phyloP scores from a whole-genome alignment of 2,113 vertebrate species.

The Gila orcuttii region DNA sequence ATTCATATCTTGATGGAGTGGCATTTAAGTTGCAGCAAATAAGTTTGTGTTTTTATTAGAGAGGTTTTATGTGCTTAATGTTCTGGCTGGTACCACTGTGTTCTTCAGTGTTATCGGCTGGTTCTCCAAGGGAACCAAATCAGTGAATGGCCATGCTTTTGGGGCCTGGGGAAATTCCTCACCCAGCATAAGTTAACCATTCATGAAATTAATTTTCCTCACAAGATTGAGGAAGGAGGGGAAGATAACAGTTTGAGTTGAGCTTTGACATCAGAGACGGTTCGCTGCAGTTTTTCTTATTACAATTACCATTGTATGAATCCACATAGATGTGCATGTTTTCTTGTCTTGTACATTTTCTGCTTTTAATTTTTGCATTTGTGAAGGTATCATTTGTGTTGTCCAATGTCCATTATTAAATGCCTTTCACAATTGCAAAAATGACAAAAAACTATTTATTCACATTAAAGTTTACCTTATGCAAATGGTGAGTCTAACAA shows the following conservation, averaged over 20 bases:
- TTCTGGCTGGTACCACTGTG: slow-evolving; percentile 56
- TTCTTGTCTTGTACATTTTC: background rate
- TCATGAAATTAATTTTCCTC: slow-evolving; percentile 73
- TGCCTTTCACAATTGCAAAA: slow-evolving; percentile 6
- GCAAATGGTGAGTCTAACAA: slow-evolving; percentile 6
- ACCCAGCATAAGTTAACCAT: slow-evolving; percentile 56
- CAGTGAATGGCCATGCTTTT: slow-evolving; percentile 34
- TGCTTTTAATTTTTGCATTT: background rate
- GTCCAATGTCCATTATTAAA: background rate
- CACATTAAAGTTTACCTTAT: background rate
- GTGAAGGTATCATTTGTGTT: slow-evolving; percentile 1
- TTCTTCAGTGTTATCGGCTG: slow-evolving; percentile 56
- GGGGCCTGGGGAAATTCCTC: slow-evolving; percentile 59
- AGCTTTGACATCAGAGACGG: slow-evolving; percentile 17
- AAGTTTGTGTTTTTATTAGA: slow-evolving; percentile 35
- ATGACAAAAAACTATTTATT: background rate
- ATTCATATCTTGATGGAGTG: background rate
- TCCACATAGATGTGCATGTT: background rate
- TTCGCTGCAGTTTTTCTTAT: slow-evolving; percentile 12
- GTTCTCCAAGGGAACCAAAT: slow-evolving; percentile 39
- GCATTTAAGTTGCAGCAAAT: background rate
- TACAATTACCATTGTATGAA: background rate
- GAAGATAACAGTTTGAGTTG: slow-evolving; percentile 36
- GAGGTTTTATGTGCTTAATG: slow-evolving; percentile 32
- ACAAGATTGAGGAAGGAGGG: slow-evolving; percentile 33